These are phyloP conservation scores for Patella caerulea DNA, from an alignment of 2,888 invertebrate genomes.

Conservation along the genomic window DNA sequence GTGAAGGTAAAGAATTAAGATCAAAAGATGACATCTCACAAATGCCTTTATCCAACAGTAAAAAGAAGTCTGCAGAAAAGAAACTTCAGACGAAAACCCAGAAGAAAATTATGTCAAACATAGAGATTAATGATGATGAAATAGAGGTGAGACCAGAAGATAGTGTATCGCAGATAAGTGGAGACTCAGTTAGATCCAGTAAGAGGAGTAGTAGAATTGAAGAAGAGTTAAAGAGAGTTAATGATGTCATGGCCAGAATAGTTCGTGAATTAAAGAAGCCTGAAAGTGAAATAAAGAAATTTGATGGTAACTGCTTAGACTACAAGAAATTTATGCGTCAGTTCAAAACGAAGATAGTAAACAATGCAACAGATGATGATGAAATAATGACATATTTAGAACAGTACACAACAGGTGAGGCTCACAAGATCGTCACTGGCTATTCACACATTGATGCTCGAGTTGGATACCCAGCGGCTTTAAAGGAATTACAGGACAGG, in stretches of 20 bases:
- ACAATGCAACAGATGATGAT: conserved; percentile 17
- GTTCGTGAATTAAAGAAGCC: conserved; percentile 1
- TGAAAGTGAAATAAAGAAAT: neutral
- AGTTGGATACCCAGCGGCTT: conserved; percentile 22
- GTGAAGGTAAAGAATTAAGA: too few species aligned
- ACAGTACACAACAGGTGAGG: conserved; percentile 28
- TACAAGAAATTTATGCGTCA: conserved; percentile 15
- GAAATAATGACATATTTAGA: conserved; percentile 29
- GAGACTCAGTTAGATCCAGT: too few species aligned
- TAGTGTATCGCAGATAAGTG: too few species aligned
- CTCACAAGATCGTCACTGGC: conserved; percentile 25
- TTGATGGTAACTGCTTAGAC: neutral
- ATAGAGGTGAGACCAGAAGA: too few species aligned
- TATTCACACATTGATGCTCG: conserved; percentile 21
- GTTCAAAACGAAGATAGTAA: conserved; percentile 19
- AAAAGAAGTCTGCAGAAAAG: too few species aligned
- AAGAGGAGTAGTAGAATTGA: too few species aligned
- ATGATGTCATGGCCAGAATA: neutral
- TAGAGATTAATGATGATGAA: too few species aligned
- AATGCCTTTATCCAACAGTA: too few species aligned
- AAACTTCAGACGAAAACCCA: too few species aligned
- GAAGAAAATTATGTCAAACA: too few species aligned
- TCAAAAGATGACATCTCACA: too few species aligned
- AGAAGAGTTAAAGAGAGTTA: neutral
- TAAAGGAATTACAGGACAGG: neutral